These are phyloP conservation scores for Monopterus albus DNA, from an alignment of 2,113 vertebrate species.

Conservation along the genomic window DNA sequence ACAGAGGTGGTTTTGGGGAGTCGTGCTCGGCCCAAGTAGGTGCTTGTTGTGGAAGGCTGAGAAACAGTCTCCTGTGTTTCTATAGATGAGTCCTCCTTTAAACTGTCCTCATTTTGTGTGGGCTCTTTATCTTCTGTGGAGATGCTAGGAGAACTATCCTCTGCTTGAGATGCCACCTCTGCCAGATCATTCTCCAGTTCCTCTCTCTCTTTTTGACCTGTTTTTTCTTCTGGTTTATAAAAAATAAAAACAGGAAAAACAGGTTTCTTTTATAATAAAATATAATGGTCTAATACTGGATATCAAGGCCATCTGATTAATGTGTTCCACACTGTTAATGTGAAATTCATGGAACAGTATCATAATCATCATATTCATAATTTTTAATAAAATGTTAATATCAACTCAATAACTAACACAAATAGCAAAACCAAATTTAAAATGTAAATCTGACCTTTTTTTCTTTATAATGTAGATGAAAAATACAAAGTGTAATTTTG, in stretches of 20 bases:
- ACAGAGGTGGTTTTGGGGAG: slow-evolving; percentile 32
- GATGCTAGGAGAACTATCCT: slow-evolving; percentile 21
- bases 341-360: neutral
- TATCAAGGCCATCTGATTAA: no score
- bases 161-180: slow-evolving; percentile 42
- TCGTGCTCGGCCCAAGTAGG: slow-evolving; percentile 20
- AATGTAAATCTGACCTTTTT: no score
- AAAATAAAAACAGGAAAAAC: neutral
- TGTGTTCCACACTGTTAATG: no score
- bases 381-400: neutral
- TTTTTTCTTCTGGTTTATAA: slow-evolving; percentile 57
- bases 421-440: no score
- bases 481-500: no score
- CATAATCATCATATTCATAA: neutral
- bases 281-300: no score
- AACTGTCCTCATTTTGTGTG: slow-evolving; percentile 14
- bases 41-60: slow-evolving; percentile 2
- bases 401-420: neutral
- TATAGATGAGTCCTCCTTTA: slow-evolving; percentile 24
- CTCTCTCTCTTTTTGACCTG: slow-evolving; percentile 40
- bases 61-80: slow-evolving; percentile 34
- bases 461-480: no score
- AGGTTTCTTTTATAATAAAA: neutral
- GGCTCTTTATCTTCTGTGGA: slow-evolving; percentile 27
- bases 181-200: slow-evolving; percentile 37